A percentile compares a stretch with the other conserved stretches of the same genome.
Conservation (phyloP, 2,797 vertebrate species). For the Rhincodon typus region DNA sequence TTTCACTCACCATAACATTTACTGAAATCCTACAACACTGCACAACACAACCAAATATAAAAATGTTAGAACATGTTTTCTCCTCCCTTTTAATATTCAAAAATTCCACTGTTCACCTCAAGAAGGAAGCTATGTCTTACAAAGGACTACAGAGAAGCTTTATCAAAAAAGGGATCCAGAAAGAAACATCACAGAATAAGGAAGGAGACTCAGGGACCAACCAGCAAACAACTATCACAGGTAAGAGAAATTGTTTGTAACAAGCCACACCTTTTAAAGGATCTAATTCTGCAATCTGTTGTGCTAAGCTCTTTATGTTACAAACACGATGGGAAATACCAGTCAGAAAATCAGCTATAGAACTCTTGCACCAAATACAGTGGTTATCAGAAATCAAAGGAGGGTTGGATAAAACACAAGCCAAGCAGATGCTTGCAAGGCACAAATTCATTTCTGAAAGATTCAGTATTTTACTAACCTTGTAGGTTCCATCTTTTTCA, state of each 20-base stretch:
- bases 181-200: constrained; percentile 12
- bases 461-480: background rate
- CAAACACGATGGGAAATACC: background rate
- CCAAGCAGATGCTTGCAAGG: background rate
- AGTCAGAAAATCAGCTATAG: background rate
- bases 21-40: background rate
- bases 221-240: background rate
- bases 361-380: background rate
- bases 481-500: background rate
- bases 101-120: background rate
- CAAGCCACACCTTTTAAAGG: background rate
- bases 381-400: background rate
- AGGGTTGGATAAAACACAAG: background rate
- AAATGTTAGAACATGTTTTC: background rate
- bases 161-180: background rate
- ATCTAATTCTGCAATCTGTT: background rate
- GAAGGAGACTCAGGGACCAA: background rate
- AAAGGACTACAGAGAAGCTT: background rate
- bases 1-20: background rate
- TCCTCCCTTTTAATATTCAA: background rate
- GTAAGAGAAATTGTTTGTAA: background rate
- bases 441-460: background rate
- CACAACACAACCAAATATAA: background rate
- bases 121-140: background rate
- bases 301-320: background rate